phyloP scores from a whole-genome alignment of 2,888 invertebrate species.

The Pomacea canaliculata region DNA sequence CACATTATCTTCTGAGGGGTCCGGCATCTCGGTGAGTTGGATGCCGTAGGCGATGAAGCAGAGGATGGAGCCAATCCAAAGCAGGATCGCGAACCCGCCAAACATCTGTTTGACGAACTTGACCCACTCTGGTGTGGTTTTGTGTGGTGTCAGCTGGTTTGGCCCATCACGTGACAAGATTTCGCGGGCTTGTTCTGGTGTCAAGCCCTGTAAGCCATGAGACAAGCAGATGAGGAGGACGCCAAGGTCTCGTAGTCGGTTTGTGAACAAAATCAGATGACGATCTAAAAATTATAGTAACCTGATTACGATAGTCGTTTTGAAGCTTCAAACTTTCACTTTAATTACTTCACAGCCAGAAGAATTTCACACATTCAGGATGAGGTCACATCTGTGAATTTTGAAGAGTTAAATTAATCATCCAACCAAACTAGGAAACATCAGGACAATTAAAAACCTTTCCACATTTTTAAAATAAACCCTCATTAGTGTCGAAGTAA shows the following conservation, averaged over 20 bases:
- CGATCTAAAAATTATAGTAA: background rate
- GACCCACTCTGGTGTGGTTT: constrained; percentile 67
- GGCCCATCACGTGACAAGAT: constrained; percentile 64
- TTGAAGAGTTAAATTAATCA: too few species aligned
- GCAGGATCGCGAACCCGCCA: constrained; percentile 64
- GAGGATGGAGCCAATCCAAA: constrained; percentile 73
- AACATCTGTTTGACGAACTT: constrained; percentile 67
- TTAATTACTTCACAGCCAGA: too few species aligned
- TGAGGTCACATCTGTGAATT: too few species aligned
- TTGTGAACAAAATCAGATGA: background rate
- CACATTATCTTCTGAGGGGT: constrained; percentile 3
- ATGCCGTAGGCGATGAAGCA: constrained; percentile 92
- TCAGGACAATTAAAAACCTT: too few species aligned
- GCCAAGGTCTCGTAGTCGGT: too few species aligned
- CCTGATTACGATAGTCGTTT: too few species aligned
- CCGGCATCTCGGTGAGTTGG: constrained; percentile 30
- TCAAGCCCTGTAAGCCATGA: constrained; percentile 49
- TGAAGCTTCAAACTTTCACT: too few species aligned
- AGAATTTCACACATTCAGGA: too few species aligned
- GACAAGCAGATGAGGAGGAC: too few species aligned
- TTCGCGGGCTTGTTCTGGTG: constrained; percentile 50
- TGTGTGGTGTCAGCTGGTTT: constrained; percentile 65
- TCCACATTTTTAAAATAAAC: too few species aligned
- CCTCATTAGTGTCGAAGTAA: too few species aligned
- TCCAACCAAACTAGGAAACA: too few species aligned